These are phyloP conservation scores for Nautilus pompilius DNA, from an alignment of 1,140 invertebrate genomes.

Conservation along the genomic window DNA sequence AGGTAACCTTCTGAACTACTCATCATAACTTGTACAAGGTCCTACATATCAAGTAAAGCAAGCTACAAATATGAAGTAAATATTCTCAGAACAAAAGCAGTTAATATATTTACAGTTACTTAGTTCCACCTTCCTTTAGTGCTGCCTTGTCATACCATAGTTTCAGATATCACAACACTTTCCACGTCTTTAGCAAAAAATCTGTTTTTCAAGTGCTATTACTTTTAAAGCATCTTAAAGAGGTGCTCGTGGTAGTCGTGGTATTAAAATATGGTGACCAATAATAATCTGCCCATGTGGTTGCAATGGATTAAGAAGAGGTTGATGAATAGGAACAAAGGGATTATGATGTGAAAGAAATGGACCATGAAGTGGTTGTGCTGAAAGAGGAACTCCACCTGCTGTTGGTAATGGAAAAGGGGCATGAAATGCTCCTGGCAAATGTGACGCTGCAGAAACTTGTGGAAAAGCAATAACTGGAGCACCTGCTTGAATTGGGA, in stretches of 20 bases:
- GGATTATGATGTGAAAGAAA: constrained; percentile 3
- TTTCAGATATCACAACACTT: too few relatives aligned
- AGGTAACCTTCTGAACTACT: too few relatives aligned
- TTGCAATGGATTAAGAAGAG: background rate
- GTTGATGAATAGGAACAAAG: background rate
- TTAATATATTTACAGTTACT: too few relatives aligned
- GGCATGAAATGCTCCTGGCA: constrained; percentile 10
- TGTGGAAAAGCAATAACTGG: constrained; percentile 23
- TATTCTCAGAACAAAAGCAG: too few relatives aligned
- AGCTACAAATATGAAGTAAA: too few relatives aligned
- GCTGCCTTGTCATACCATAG: too few relatives aligned
- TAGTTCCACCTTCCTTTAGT: too few relatives aligned
- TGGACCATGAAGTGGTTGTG: background rate
- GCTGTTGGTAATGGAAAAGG: constrained; percentile 10
- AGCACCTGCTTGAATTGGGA: constrained; percentile 17
- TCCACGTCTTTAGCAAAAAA: too few relatives aligned
- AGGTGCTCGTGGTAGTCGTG: constrained; percentile 3
- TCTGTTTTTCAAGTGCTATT: background rate
- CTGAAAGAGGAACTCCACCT: background rate
- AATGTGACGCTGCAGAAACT: constrained; percentile 1
- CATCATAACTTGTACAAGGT: too few relatives aligned
- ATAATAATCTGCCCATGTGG: constrained; percentile 15
- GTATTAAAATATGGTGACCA: constrained; percentile 19
- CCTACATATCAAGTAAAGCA: too few relatives aligned
- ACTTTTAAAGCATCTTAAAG: background rate